phyloP scores from a whole-genome alignment of 92 coral and sea anemone genomes.

The Paramuricea clavata region DNA sequence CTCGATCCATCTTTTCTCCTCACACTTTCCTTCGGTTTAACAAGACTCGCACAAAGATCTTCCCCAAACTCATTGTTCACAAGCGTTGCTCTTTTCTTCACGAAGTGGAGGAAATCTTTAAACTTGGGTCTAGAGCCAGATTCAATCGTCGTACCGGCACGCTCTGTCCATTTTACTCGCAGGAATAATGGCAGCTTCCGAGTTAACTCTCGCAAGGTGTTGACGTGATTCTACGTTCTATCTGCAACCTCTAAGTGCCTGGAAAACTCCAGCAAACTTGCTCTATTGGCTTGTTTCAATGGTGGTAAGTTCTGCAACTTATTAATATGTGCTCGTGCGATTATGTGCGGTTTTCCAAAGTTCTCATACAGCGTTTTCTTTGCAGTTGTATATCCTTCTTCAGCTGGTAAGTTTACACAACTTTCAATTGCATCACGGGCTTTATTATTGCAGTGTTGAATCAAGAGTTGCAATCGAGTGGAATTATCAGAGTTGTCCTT shows the following conservation, averaged over 20 bases:
- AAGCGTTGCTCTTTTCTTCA: slow-evolving; percentile 71
- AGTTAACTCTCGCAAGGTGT: slow-evolving; percentile 47
- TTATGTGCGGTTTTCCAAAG: slow-evolving; percentile 65
- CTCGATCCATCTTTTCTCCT: slow-evolving; percentile 25
- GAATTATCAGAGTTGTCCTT: not conserved
- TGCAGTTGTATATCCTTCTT: slow-evolving; percentile 43
- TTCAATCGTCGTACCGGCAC: slow-evolving; percentile 56
- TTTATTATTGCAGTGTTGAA: slow-evolving; percentile 11
- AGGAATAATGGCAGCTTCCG: slow-evolving; percentile 59
- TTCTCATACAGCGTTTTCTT: slow-evolving; percentile 51
- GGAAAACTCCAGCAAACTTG: slow-evolving; percentile 25
- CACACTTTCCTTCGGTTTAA: slow-evolving; percentile 33
- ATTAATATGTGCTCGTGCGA: too few relatives aligned
- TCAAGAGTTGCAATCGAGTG: not conserved
- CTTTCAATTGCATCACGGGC: slow-evolving; percentile 49
- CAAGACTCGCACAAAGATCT: slow-evolving; percentile 70
- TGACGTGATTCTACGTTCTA: slow-evolving; percentile 29
- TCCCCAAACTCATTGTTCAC: slow-evolving; percentile 82
- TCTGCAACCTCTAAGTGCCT: slow-evolving; percentile 15
- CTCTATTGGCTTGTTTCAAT: slow-evolving; percentile 17
- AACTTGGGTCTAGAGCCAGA: slow-evolving; percentile 30
- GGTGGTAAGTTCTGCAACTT: slow-evolving; percentile 18
- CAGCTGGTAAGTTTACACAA: slow-evolving; percentile 48
- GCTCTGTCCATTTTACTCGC: slow-evolving; percentile 55
- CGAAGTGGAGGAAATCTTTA: slow-evolving; percentile 33